A percentile compares a stretch with the other conserved stretches of the same genome.
These are phyloP conservation scores for Heliothis peltigera DNA, from an alignment of 2,888 invertebrate species.

Conservation along the genomic window DNA sequence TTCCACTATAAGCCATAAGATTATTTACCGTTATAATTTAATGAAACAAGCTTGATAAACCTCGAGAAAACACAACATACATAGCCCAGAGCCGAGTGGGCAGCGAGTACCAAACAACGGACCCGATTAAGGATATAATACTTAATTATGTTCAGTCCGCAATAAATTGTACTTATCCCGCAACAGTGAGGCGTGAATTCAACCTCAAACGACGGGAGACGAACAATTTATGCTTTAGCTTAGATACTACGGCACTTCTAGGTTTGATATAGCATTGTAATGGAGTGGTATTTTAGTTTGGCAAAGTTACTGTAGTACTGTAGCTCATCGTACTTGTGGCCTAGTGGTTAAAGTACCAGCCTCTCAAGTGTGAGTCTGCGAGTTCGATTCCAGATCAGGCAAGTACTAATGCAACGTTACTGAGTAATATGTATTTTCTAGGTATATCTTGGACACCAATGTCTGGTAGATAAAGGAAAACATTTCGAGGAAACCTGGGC, in stretches of 20 bases:
- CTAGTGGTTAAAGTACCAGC: too few species aligned
- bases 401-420: too few species aligned
- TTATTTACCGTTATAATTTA: background rate
- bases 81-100: constrained; percentile 20
- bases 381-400: too few species aligned
- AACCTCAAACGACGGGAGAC: constrained; percentile 30
- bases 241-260: background rate
- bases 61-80: constrained; percentile 17
- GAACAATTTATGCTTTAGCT: constrained; percentile 14
- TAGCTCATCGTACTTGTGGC: too few species aligned
- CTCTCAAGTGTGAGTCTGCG: too few species aligned
- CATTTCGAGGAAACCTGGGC: too few species aligned
- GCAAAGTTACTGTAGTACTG: too few species aligned
- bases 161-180: constrained; percentile 53
- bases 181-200: constrained; percentile 49
- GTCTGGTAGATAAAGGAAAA: too few species aligned
- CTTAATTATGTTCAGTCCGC: constrained; percentile 39
- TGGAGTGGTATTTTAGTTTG: too few species aligned
- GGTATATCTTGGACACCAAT: too few species aligned
- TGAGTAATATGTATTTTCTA: too few species aligned
- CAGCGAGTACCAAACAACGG: constrained; percentile 42
- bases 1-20: background rate
- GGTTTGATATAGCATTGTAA: too few species aligned
- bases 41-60: constrained; percentile 18
- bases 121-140: constrained; percentile 48